Evolutionary conservation across 1,140 invertebrate genomes (phyloP).

Genomic region (Pseudomyrmex pallidus): DNA sequence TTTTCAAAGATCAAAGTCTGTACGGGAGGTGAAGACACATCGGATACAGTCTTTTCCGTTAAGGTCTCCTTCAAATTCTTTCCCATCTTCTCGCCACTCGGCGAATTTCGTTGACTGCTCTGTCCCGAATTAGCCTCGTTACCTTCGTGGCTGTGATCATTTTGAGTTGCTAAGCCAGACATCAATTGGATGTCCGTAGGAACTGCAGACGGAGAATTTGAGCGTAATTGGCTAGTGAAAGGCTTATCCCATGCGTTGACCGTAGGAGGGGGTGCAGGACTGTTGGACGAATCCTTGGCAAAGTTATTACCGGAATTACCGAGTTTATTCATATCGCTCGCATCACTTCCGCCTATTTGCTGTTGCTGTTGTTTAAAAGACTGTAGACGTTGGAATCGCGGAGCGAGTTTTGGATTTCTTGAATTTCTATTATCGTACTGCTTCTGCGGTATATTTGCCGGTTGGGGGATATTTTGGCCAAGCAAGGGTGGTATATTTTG

Average conservation of each 20-base stretch:
- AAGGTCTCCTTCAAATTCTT: slow-evolving; percentile 78
- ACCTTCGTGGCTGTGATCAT: slow-evolving; percentile 75
- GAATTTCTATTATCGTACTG: slow-evolving; percentile 86
- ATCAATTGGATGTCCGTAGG: slow-evolving; percentile 80
- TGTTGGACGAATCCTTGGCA: slow-evolving; percentile 84
- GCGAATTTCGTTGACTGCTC: slow-evolving; percentile 87
- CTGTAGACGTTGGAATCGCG: slow-evolving; percentile 89
- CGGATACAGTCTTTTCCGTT: slow-evolving; percentile 87
- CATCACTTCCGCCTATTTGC: slow-evolving; percentile 78
- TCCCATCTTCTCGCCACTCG: slow-evolving; percentile 83
- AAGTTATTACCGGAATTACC: slow-evolving; percentile 77
- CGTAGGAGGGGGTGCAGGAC: slow-evolving; percentile 88
- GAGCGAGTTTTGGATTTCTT: slow-evolving; percentile 88
- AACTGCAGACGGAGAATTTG: slow-evolving; percentile 83
- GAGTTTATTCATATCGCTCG: slow-evolving; percentile 80
- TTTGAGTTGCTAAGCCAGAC: slow-evolving; percentile 73
- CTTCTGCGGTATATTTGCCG: slow-evolving; percentile 80
- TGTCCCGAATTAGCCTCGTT: slow-evolving; percentile 77
- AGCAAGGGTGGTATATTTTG: slow-evolving; percentile 85
- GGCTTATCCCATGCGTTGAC: slow-evolving; percentile 95
- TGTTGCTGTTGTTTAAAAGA: slow-evolving; percentile 83
- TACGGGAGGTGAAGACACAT: slow-evolving; percentile 91
- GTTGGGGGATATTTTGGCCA: slow-evolving; percentile 84
- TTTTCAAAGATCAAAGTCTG: slow-evolving; percentile 97
- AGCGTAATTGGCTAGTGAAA: slow-evolving; percentile 88